Conservation (phyloP, 2,797 vertebrate species). For the Labeo calbasu region DNA sequence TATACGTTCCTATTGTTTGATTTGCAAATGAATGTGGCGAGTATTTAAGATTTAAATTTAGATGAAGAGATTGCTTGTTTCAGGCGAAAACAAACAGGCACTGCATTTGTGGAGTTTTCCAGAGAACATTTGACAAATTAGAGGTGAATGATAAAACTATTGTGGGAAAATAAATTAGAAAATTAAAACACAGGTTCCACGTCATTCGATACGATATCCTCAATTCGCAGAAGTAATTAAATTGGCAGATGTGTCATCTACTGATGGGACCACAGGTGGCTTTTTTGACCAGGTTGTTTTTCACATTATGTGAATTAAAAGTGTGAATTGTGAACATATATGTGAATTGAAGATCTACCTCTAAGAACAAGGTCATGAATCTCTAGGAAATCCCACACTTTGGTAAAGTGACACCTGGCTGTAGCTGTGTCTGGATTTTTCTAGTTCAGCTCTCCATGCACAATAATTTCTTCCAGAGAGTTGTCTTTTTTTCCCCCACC, state of each 20-base stretch:
- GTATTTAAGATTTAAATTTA: slow-evolving; percentile 59
- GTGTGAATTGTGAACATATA: too few species aligned
- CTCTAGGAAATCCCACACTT: slow-evolving; percentile 6
- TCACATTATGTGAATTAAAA: slow-evolving; percentile 48
- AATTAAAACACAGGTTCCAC: slow-evolving; percentile 1
- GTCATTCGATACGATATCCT: background rate
- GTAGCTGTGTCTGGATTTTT: slow-evolving; percentile 53
- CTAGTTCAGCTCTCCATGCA: slow-evolving; percentile 52
- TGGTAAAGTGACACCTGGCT: slow-evolving; percentile 33
- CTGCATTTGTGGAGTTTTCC: background rate
- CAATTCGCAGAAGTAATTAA: background rate
- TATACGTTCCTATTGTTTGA: slow-evolving; percentile 23
- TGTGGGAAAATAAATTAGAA: background rate
- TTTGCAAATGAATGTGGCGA: slow-evolving; percentile 20
- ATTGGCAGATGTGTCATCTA: background rate
- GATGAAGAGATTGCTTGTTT: background rate
- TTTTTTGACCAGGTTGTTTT: slow-evolving; percentile 61
- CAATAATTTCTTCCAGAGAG: slow-evolving; percentile 56
- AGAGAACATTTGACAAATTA: slow-evolving; percentile 8
- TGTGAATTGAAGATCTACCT: background rate
- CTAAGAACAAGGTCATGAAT: background rate
- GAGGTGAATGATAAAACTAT: slow-evolving; percentile 9
- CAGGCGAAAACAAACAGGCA: background rate
- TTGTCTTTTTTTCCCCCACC: slow-evolving; percentile 46
- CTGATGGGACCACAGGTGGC: background rate